Conservation (phyloP, 2,797 vertebrate genomes). For the Rousettus madagascariensis region DNA sequence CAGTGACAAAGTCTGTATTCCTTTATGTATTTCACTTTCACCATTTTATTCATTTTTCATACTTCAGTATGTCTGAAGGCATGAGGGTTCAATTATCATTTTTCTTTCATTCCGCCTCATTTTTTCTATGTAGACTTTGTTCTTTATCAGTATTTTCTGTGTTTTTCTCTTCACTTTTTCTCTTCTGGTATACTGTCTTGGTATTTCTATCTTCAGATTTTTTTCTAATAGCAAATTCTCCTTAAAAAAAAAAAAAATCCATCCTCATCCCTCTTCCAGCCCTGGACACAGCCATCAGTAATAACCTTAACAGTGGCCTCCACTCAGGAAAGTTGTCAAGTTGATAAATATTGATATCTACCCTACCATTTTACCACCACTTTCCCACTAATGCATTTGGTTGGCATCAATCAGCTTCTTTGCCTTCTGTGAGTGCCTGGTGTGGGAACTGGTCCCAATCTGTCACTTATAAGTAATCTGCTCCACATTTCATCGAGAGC, state of each 20-base stretch:
- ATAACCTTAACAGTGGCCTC: conserved; percentile 76
- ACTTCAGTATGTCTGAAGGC: conserved; percentile 65
- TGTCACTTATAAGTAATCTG: conserved; percentile 82
- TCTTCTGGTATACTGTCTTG: conserved; percentile 31
- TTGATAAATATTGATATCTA: conserved; percentile 85
- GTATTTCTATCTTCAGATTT: conserved; percentile 42
- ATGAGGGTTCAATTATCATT: conserved; percentile 55
- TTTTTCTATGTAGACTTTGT: conserved; percentile 48
- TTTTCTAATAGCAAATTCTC: conserved; percentile 59
- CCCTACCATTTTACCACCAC: conserved; percentile 79
- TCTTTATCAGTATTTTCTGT: conserved; percentile 55
- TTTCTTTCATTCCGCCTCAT: conserved; percentile 60
- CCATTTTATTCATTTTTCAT: conserved; percentile 69
- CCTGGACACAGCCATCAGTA: conserved; percentile 62
- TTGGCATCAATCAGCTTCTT: conserved; percentile 80
- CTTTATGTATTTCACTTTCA: conserved; percentile 61
- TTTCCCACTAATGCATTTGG: conserved; percentile 82
- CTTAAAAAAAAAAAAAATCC: background rate
- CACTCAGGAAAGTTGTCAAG: conserved; percentile 79
- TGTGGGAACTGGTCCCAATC: conserved; percentile 76
- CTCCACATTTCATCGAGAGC: conserved; percentile 75
- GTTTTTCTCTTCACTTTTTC: conserved; percentile 10
- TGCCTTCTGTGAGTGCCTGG: conserved; percentile 69
- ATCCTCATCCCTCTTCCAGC: conserved; percentile 51
- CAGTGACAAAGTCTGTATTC: conserved; percentile 65